phyloP scores from a whole-genome alignment of 2,113 vertebrate genomes.

The Oryctolagus cuniculus region DNA sequence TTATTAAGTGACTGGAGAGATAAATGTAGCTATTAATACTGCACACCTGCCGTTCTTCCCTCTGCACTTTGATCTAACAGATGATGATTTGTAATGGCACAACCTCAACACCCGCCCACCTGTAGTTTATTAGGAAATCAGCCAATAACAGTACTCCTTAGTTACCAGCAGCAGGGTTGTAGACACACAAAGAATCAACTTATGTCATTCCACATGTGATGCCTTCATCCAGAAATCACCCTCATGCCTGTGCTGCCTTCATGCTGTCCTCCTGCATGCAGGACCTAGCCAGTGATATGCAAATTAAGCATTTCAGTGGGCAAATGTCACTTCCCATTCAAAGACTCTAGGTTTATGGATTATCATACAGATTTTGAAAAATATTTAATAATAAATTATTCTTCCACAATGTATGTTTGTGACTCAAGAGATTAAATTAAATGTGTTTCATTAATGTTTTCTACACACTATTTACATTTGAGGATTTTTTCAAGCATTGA shows the following conservation, averaged over 20 bases:
- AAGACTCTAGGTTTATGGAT: not conserved
- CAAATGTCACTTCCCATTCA: not conserved
- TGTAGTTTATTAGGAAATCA: constrained; percentile 84
- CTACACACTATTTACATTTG: not conserved
- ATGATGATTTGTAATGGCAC: constrained; percentile 83
- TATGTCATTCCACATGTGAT: constrained; percentile 69
- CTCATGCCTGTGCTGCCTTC: constrained; percentile 8
- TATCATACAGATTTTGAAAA: constrained; percentile 26
- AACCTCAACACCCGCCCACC: constrained; percentile 77
- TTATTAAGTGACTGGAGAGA: constrained; percentile 86
- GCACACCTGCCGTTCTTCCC: constrained; percentile 81
- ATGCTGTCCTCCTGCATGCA: not conserved
- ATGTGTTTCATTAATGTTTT: constrained; percentile 24
- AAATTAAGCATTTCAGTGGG: constrained; percentile 4
- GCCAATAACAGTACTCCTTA: constrained; percentile 72
- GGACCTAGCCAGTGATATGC: not conserved
- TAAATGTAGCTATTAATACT: constrained; percentile 84
- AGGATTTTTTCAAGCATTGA: constrained; percentile 20
- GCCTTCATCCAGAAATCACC: constrained; percentile 67
- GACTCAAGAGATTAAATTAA: constrained; percentile 28
- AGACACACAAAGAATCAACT: constrained; percentile 40
- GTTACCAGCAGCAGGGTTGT: constrained; percentile 66
- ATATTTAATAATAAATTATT: constrained; percentile 26
- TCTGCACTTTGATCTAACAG: constrained; percentile 84
- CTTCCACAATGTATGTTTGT: rapidly evolving